Percentiles rank a stretch among this genome's conserved stretches.
Conservation (phyloP, 2,797 vertebrate genomes). For the Helicolenus hilgendorfi region DNA sequence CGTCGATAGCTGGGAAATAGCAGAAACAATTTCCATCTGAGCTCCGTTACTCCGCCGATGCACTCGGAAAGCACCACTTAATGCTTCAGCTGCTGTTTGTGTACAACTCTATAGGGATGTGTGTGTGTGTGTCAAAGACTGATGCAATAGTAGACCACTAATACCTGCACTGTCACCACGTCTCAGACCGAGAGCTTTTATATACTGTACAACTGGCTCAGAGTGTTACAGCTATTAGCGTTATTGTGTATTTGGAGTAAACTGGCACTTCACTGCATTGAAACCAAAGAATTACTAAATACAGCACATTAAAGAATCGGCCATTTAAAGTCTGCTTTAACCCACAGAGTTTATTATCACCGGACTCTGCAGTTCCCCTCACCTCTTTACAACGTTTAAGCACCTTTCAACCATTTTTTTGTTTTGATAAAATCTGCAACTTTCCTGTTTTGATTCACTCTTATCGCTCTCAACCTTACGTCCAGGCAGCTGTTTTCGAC, state of each 20-base stretch:
- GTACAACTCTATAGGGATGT: background rate
- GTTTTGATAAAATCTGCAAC: background rate
- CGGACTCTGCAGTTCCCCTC: background rate
- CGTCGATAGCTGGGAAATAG: conserved; percentile 20
- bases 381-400: background rate
- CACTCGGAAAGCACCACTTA: conserved; percentile 11
- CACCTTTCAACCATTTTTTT: background rate
- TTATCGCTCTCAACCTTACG: too few relatives aligned
- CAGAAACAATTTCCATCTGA: conserved; percentile 1
- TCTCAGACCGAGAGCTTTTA: background rate
- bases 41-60: conserved; percentile 23
- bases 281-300: background rate
- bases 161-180: background rate
- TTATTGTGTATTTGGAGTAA: background rate
- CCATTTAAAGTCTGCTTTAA: background rate
- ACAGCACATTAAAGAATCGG: background rate
- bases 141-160: background rate
- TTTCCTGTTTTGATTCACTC: background rate
- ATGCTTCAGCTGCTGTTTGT: background rate
- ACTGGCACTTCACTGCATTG: background rate
- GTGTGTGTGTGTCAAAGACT: background rate
- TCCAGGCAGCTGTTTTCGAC: background rate
- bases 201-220: background rate
- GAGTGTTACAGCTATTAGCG: background rate
- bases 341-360: background rate